Evolutionary conservation across 1,140 invertebrate species (phyloP).

Genomic region (Zeugodacus cucurbitae): DNA sequence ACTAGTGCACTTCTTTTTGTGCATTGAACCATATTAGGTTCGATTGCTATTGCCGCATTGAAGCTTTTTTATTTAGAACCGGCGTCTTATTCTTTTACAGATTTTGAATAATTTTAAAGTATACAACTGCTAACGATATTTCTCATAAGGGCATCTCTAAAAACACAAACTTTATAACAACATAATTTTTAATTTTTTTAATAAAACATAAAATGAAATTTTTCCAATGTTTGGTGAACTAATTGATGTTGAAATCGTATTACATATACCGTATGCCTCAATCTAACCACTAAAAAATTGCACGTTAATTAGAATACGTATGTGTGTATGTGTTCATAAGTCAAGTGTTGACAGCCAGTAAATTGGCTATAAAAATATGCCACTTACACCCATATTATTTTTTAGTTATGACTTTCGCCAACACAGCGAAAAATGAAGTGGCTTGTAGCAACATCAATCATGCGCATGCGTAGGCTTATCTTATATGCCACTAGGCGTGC

Average conservation of each 20-base stretch:
- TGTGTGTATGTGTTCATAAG: not conserved
- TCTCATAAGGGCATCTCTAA: no score
- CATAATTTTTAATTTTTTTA: no score
- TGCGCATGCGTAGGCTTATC: constrained; percentile 1
- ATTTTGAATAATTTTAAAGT: no score
- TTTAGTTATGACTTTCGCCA: not conserved
- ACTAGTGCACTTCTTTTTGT: no score
- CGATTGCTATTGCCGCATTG: no score
- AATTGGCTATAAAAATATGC: not conserved
- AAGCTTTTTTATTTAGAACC: no score
- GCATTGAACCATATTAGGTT: no score
- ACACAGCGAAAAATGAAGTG: not conserved
- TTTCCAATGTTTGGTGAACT: no score
- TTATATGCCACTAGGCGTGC: not conserved
- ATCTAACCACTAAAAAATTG: not conserved
- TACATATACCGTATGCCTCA: not conserved
- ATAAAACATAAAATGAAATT: no score
- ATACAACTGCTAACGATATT: no score
- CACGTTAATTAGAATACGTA: not conserved
- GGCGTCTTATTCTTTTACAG: no score
- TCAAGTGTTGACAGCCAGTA: not conserved
- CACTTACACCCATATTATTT: not conserved
- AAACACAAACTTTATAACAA: no score
- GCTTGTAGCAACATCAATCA: not conserved
- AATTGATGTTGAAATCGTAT: not conserved